Conservation (phyloP, 2,113 vertebrate species). For the Anoplopoma fimbria region DNA sequence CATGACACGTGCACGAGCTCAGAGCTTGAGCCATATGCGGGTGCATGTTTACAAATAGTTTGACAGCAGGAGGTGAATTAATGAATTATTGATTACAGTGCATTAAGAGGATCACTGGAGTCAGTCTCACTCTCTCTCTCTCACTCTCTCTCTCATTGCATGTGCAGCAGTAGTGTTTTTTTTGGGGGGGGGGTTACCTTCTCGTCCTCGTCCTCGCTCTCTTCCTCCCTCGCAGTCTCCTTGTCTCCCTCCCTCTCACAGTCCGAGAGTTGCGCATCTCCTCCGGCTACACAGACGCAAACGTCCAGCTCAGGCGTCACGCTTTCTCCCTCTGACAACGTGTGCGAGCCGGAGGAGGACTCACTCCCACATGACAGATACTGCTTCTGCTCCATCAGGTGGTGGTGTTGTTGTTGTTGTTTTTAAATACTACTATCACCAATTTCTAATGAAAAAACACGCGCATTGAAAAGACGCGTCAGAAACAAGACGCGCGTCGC, state of each 20-base stretch:
- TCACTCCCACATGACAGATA: constrained; percentile 18
- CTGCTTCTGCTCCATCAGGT: constrained; percentile 53
- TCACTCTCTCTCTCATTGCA: too few relatives aligned
- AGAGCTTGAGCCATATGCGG: neutral
- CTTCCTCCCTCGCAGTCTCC: constrained; percentile 30
- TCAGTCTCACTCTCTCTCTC: too few relatives aligned
- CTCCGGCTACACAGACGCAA: constrained; percentile 3
- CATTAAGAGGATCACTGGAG: too few relatives aligned
- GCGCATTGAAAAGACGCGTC: neutral
- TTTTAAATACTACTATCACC: too few relatives aligned
- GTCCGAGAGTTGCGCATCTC: neutral
- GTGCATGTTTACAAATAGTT: constrained; percentile 16
- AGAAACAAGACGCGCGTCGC: neutral
- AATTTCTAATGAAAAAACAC: neutral
- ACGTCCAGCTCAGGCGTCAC: neutral
- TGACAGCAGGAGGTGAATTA: constrained; percentile 19
- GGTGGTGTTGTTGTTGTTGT: too few relatives aligned
- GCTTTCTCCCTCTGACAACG: constrained; percentile 57
- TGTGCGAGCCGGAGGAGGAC: constrained; percentile 62
- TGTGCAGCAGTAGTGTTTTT: too few relatives aligned
- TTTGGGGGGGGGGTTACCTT: constrained; percentile 68
- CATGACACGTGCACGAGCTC: neutral
- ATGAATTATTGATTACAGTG: neutral
- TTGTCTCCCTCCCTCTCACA: neutral
- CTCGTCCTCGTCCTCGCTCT: constrained; percentile 67